phyloP scores from a whole-genome alignment of 2,113 vertebrate species.

The Tupaia tana region DNA sequence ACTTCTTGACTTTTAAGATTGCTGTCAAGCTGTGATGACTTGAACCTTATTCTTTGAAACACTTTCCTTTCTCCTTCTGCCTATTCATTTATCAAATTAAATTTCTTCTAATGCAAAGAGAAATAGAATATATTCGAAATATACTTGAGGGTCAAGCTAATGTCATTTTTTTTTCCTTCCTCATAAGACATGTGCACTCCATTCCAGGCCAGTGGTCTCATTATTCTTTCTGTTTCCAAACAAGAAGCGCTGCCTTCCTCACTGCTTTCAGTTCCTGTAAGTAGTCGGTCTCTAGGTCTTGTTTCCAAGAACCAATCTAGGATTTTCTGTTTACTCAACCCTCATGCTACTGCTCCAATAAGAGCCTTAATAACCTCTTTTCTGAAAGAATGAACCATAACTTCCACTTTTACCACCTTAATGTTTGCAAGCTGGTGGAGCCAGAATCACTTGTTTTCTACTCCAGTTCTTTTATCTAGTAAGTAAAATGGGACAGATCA shows the following conservation, averaged over 20 bases:
- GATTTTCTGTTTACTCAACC: background rate
- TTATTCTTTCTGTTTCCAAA: background rate
- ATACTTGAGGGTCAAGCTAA: conserved; percentile 28
- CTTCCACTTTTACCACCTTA: background rate
- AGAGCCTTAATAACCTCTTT: background rate
- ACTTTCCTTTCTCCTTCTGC: conserved; percentile 15
- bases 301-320: background rate
- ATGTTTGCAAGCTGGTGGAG: background rate
- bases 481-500: background rate
- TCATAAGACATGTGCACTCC: conserved; percentile 10
- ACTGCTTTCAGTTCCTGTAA: background rate
- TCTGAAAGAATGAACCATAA: background rate
- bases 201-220: background rate
- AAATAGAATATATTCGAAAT: conserved; percentile 63
- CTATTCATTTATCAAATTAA: conserved; percentile 45
- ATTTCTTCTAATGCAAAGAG: conserved; percentile 62
- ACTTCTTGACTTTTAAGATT: conserved; percentile 75
- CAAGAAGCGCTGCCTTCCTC: background rate
- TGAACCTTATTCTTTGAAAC: conserved; percentile 73
- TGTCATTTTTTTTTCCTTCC: conserved; percentile 37
- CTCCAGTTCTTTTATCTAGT: background rate
- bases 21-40: conserved; percentile 62
- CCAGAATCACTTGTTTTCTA: background rate
- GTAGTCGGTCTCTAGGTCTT: background rate
- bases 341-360: background rate